Conservation (phyloP, 2,113 vertebrate genomes). For the Pelmatolapia mariae region DNA sequence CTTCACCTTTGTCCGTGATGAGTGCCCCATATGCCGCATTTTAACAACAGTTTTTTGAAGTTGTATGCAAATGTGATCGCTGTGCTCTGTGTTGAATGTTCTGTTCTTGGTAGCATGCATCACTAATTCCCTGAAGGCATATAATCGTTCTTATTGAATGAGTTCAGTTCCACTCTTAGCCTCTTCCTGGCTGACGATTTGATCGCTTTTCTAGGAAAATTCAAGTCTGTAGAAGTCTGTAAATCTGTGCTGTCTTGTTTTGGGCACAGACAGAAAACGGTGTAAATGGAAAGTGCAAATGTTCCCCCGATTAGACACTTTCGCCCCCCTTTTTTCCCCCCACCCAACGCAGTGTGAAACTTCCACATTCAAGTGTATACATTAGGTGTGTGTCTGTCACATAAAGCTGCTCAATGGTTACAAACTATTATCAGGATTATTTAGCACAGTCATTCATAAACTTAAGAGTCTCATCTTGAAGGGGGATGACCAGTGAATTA, state of each 20-base stretch:
- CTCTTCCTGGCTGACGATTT: background rate
- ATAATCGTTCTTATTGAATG: accelerated
- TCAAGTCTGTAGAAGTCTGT: background rate
- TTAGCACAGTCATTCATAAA: background rate
- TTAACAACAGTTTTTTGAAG: background rate
- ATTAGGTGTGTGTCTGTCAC: background rate
- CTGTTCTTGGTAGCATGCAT: background rate
- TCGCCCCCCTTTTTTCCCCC: accelerated
- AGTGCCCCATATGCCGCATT: background rate
- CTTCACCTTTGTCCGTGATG: background rate
- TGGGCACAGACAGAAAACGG: background rate
- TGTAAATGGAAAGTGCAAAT: background rate
- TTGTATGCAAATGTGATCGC: background rate
- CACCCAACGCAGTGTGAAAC: background rate
- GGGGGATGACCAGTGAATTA: background rate
- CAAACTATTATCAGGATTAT: background rate
- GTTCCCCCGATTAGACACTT: background rate
- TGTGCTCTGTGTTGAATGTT: background rate
- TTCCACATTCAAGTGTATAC: accelerated
- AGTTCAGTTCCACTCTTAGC: background rate
- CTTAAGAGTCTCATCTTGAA: background rate
- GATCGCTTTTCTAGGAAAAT: background rate
- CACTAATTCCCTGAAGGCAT: background rate
- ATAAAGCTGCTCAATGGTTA: background rate
- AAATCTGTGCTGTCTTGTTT: background rate